phyloP scores from a whole-genome alignment of 2,888 invertebrate species.

The Ceramica pisi region DNA sequence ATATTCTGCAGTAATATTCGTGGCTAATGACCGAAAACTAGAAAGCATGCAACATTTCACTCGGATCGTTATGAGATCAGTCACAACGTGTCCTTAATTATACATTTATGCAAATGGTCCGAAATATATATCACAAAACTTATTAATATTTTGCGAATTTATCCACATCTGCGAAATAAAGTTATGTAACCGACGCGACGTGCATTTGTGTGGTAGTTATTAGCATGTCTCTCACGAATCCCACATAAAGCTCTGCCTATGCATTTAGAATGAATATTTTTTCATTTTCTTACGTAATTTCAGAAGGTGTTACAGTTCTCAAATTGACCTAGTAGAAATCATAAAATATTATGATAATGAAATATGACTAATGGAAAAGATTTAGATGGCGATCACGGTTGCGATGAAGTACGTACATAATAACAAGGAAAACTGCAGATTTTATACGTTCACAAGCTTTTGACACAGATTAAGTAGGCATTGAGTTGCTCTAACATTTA shows the following conservation, averaged over 20 bases:
- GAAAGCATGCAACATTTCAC: slow-evolving; percentile 63
- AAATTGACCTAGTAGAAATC: slow-evolving; percentile 14
- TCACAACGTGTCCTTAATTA: slow-evolving; percentile 57
- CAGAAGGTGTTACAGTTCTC: slow-evolving; percentile 23
- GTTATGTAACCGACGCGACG: slow-evolving; percentile 44
- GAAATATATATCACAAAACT: slow-evolving; percentile 54
- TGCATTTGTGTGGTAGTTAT: slow-evolving; percentile 35
- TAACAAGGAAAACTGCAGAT: slow-evolving; percentile 25
- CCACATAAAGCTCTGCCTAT: slow-evolving; percentile 21
- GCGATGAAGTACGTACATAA: neutral
- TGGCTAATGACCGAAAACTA: slow-evolving; percentile 57
- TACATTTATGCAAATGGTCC: slow-evolving; percentile 60
- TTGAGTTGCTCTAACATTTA: neutral
- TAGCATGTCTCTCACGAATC: slow-evolving; percentile 33
- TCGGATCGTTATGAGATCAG: slow-evolving; percentile 52
- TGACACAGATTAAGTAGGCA: neutral
- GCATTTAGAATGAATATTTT: slow-evolving; percentile 16
- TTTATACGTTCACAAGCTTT: slow-evolving; percentile 2
- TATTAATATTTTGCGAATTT: slow-evolving; percentile 43
- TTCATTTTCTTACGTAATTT: slow-evolving; percentile 44
- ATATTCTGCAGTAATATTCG: slow-evolving; percentile 31
- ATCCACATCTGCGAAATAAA: slow-evolving; percentile 46
- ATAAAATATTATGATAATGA: slow-evolving; percentile 20
- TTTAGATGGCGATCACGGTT: slow-evolving; percentile 5
- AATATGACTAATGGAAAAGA: slow-evolving; percentile 9